Conservation (phyloP, 2,888 invertebrate species). For the Orthosia gothica region DNA sequence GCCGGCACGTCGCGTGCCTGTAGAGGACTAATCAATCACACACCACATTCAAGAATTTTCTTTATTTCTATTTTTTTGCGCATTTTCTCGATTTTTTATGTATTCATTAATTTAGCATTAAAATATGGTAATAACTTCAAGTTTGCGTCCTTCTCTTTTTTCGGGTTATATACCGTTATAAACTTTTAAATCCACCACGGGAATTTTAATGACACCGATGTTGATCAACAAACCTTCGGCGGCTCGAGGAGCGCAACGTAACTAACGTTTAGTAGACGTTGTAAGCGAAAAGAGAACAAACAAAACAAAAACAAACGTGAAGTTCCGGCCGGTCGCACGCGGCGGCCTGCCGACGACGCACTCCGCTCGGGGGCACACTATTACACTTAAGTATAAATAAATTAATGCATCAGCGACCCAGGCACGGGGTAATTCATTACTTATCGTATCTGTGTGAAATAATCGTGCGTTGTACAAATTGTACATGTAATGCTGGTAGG, state of each 20-base stretch:
- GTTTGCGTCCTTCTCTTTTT: conserved; percentile 88
- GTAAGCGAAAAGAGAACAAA: conserved; percentile 89
- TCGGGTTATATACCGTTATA: conserved; percentile 81
- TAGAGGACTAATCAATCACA: conserved; percentile 89
- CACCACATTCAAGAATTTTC: conserved; percentile 89
- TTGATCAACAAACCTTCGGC: conserved; percentile 80
- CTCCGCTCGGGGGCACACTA: conserved; percentile 59
- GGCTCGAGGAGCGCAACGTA: conserved; percentile 80
- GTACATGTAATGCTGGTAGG: conserved; percentile 64
- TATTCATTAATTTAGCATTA: conserved; percentile 91
- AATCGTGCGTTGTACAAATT: conserved; percentile 66
- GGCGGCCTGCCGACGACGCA: conserved; percentile 64
- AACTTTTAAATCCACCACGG: conserved; percentile 80
- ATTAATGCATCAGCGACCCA: conserved; percentile 74
- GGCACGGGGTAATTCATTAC: conserved; percentile 71
- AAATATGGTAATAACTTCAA: conserved; percentile 90
- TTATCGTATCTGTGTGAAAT: conserved; percentile 69
- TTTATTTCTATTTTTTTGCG: conserved; percentile 90
- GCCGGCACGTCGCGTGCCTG: conserved; percentile 64
- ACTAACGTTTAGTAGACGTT: conserved; percentile 79
- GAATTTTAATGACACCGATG: conserved; percentile 78
- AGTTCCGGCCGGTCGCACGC: conserved; percentile 80
- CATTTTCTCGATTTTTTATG: conserved; percentile 83
- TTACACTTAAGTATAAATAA: conserved; percentile 75
- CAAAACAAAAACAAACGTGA: conserved; percentile 89